phyloP scores from a whole-genome alignment of 2,888 invertebrate species.

The Amiota communis region DNA sequence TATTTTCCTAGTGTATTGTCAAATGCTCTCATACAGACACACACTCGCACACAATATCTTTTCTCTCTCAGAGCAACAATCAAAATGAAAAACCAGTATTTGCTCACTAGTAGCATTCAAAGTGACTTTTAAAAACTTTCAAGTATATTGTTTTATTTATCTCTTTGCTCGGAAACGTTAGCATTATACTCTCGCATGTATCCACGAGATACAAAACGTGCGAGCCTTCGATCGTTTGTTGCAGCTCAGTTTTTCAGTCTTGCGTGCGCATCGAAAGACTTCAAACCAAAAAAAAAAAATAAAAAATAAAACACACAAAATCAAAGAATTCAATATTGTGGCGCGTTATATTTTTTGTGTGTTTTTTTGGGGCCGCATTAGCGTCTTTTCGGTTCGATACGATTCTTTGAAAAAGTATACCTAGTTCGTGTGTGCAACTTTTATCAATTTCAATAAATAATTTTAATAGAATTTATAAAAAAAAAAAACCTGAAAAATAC shows the following conservation, averaged over 20 bases:
- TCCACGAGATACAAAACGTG: background rate
- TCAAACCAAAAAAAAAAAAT: conserved; percentile 27
- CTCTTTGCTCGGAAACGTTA: too few relatives aligned
- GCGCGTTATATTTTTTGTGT: background rate
- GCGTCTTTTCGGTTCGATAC: conserved; percentile 23
- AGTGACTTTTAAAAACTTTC: background rate
- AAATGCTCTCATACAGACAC: background rate
- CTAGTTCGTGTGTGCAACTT: background rate
- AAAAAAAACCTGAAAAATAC: background rate
- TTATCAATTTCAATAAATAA: background rate
- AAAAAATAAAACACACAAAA: background rate
- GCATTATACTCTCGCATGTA: background rate
- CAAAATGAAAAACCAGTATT: conserved; percentile 14
- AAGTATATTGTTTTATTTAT: background rate
- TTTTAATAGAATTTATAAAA: background rate
- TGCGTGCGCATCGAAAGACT: conserved; percentile 38
- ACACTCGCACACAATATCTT: background rate
- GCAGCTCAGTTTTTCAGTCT: conserved; percentile 32
- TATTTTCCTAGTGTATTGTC: background rate
- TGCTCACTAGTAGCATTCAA: background rate
- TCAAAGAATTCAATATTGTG: too few relatives aligned
- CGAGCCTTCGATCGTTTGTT: conserved; percentile 3
- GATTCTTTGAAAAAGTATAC: background rate
- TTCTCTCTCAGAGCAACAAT: background rate
- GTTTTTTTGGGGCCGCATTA: background rate